Evolutionary conservation across 2,888 invertebrate genomes (phyloP), one percentile per base, ranked within the genome.

Genomic region (Ophraella communa): DNA sequence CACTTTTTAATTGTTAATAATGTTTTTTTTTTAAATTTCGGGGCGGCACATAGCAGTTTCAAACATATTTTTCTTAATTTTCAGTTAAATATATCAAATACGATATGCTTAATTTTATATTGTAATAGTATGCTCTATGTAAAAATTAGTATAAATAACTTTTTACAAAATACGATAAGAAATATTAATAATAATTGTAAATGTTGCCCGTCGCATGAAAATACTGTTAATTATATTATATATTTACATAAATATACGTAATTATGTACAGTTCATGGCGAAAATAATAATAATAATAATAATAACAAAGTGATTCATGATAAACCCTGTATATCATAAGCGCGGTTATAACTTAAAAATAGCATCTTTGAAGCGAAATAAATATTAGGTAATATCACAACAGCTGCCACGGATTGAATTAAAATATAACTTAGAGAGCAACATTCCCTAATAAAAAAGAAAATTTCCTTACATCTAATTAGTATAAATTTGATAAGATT

Each of bases 91-190:
- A 63, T 67, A 67, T 71, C 66, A 68, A 70, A 67, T 69, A 69
- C 69, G 74, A 74, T 74, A 74, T 74, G 74, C 74, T 74, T 73
- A 73, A 60, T 66, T 71, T 69, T 67, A 63, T 66, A 62, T 62
- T 17, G 33, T 53, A 45, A 54, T 45, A 54, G n/a, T n/a, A n/a
- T n/a, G n/a, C n/a, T n/a, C 57, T 59, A 59, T 45, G 45, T 45
- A 54, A 52, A 39, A 17, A 39, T 14, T 7, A 39, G 17, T 14
- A 35, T 14, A 59, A 21, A 55, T 49, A 51, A 30, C 27, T 65
- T 62, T 62, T 54, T 59, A 54, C 58, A 59, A 27, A 65, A 64
- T 59, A 10, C 23, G 18, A 20, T 11, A 5, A 20, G 17, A 17
- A 33, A 33, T n/a, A 11, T n/a, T n/a, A 49, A 27, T 49, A 23